phyloP scores from a whole-genome alignment of 2,113 vertebrate genomes.

The Callocephalon fimbriatum region DNA sequence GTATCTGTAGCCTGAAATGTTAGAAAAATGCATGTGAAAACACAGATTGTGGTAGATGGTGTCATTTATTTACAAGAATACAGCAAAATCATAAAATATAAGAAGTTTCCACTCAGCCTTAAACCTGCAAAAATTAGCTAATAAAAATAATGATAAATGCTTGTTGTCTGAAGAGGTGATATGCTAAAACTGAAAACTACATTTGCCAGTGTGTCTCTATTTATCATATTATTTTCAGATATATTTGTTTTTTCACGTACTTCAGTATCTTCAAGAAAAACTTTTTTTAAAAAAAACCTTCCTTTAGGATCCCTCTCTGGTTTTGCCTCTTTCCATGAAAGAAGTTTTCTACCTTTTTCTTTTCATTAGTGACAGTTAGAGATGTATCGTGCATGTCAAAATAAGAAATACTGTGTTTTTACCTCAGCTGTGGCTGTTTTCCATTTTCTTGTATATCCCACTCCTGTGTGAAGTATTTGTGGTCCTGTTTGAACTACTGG shows the following conservation, averaged over 20 bases:
- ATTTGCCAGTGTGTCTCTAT: background rate
- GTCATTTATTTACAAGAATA: background rate
- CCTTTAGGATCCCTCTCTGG: background rate
- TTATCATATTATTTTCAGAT: background rate
- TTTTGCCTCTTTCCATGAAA: background rate
- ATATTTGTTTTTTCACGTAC: background rate
- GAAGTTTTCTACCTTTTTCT: background rate
- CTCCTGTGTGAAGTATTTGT: background rate
- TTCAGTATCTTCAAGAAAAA: background rate
- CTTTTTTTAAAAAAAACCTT: fast-evolving
- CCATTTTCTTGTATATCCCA: background rate
- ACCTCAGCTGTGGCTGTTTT: background rate
- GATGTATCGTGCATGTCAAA: background rate
- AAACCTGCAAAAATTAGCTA: background rate
- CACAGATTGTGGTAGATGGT: background rate
- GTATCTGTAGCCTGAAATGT: background rate
- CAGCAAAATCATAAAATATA: background rate
- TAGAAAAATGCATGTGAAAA: background rate
- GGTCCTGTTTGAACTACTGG: background rate
- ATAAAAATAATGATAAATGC: background rate
- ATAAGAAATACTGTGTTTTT: background rate
- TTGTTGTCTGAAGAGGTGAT: background rate
- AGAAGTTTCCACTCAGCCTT: background rate
- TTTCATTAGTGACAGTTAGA: background rate
- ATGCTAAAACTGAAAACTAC: background rate